Evolutionary conservation across 2,888 invertebrate species (phyloP).

Genomic region (Dysmachus trigonus): DNA sequence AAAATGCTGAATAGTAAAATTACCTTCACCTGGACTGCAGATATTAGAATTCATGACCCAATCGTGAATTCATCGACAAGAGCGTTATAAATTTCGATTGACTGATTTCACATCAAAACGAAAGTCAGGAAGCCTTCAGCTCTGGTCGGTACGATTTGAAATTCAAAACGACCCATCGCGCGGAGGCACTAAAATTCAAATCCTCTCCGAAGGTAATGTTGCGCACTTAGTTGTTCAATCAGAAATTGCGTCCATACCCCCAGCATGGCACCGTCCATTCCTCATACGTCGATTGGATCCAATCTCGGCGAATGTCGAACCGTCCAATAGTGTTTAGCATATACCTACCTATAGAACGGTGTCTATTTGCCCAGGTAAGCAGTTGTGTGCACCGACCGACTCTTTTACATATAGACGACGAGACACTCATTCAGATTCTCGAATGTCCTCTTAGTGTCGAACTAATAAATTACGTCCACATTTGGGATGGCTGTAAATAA

Average conservation of each 20-base stretch:
- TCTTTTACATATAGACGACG: neutral
- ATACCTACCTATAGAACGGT: neutral
- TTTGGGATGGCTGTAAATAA: constrained; percentile 38
- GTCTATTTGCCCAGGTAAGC: neutral
- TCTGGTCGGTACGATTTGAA: neutral
- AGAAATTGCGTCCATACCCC: neutral
- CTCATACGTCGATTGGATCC: neutral
- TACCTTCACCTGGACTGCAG: neutral
- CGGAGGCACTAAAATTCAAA: neutral
- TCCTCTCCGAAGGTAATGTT: neutral
- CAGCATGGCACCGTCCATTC: neutral
- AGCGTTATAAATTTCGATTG: neutral
- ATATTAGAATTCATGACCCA: neutral
- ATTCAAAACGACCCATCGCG: neutral
- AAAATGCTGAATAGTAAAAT: neutral
- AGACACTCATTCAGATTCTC: constrained; percentile 17
- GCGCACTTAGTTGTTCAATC: neutral
- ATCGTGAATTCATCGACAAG: neutral
- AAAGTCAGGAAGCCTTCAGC: neutral
- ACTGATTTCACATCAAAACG: neutral
- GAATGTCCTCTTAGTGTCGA: constrained; percentile 5
- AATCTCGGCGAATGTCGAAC: neutral
- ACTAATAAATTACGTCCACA: constrained; percentile 33
- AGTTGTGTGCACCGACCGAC: neutral
- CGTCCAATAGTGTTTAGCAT: neutral